phyloP scores from a whole-genome alignment of 2,888 invertebrate genomes.

The Volucella inanis region DNA sequence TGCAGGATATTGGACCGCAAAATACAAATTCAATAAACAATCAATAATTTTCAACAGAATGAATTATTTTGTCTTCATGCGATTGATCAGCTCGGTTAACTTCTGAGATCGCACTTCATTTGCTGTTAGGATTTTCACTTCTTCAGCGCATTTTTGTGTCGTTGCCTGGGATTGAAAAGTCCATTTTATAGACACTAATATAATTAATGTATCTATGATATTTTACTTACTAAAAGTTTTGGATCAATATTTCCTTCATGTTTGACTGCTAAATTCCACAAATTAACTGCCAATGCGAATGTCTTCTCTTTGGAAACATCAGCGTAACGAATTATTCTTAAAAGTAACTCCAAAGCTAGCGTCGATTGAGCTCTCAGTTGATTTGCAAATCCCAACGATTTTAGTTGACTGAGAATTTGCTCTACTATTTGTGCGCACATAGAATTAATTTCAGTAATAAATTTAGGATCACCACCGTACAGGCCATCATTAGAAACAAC shows the following conservation, averaged over 20 bases:
- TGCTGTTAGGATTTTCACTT: conserved; percentile 45
- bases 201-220: background rate
- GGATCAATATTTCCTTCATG: conserved; percentile 84
- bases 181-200: background rate
- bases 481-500: conserved; percentile 96
- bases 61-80: conserved; percentile 61
- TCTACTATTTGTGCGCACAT: conserved; percentile 90
- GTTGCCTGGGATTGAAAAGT: conserved; percentile 24
- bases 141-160: conserved; percentile 60
- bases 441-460: conserved; percentile 90
- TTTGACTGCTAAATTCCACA: conserved; percentile 92
- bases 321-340: conserved; percentile 87
- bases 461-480: conserved; percentile 95
- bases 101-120: conserved; percentile 69
- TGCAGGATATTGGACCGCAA: no score
- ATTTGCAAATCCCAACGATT: conserved; percentile 87
- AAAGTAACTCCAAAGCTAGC: conserved; percentile 89
- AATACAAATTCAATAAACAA: background rate
- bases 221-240: conserved; percentile 81
- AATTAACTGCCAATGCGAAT: conserved; percentile 88
- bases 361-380: conserved; percentile 88
- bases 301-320: conserved; percentile 86
- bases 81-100: conserved; percentile 53
- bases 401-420: conserved; percentile 88
- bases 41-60: background rate